Evolutionary conservation across 2,797 vertebrate species (phyloP), one percentile per base, ranked within the genome.

Genomic region (Gymnoscopelus braueri): DNA sequence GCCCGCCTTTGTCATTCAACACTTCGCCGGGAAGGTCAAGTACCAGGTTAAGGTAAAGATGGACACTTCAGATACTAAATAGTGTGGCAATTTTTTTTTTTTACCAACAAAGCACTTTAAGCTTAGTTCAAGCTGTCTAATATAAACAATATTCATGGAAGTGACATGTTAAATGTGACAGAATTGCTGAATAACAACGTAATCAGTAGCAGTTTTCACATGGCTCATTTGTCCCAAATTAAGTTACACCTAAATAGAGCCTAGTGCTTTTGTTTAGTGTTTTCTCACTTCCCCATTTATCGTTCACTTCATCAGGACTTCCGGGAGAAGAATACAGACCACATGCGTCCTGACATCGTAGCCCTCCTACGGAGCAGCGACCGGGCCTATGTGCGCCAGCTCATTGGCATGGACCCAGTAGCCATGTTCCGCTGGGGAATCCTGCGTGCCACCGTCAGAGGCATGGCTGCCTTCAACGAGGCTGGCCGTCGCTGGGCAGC

Each of bases 391-490:
- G 94, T 99, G 60, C 95, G 97, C 1, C 95, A 98, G 90, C 95
- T 99, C 66, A 96, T 99, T 0, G 96, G 97, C 12, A 99, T 98
- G 97, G 97, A 98, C 66, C 98, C 98, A 0, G 96, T 99, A 50
- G 97, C 97, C 0, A 97, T 99, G 91, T 99, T 99, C 90, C 95
- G 97, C 15, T 99, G 98, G 98, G 96, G 97, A 0, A 96, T 97
- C 74, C 93, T 99, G 52, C 95, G 97, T 0, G 97, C 97, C 0
- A 93, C 96, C 3, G 71, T 99, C 63, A 92, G 90, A 1, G 96
- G 96, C 13, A 93, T 98, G 63, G 97, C 98, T 0, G 96, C 96
- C 69, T 95, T 99, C 63, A 96, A 95, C 0, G 96, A 96, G 75
- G 96, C 96, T 0, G 97, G 96, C 0, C 94, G 95, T 0, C 90